Evolutionary conservation across 2,888 invertebrate species (phyloP), one percentile per base, ranked within the genome.

Genomic region (Agrotis segetum): DNA sequence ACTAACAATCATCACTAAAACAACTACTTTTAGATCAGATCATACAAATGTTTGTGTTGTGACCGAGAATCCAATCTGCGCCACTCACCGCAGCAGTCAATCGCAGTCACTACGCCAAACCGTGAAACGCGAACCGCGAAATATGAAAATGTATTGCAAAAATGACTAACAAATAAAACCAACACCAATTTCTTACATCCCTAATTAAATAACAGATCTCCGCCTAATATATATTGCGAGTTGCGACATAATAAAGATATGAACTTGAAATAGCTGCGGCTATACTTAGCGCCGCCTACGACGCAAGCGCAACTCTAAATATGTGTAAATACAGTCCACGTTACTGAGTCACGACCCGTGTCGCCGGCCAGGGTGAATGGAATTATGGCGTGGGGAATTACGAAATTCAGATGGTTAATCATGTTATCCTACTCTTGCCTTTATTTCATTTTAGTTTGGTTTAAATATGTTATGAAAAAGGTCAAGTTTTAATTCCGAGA

Each of bases 211-310:
- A 53, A 40, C 21, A 29, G 50, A 75, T 50, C 61, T 46, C 19
- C 13, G 16, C n/a, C 46, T 24, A n/a, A 71, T 65, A 73, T 64
- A 77, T 71, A n/a, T n/a, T n/a, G n/a, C n/a, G n/a, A n/a, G 65
- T 60, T 44, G 75, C 83, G 77, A 79, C 84, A 84, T 82, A 86
- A 84, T 88, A 86, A 87, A 85, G 87, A 87, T 83, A 85, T 91
- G 92, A 92, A 92, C 93, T 92, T 93, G 92, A 92, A 93, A 92
- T 92, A 91, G 87, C 83, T 88, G 77, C 44, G 59, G 58, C 72
- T 91, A 91, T 87, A 88, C 85, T 85, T 91, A 90, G 88, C 77
- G 61, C 86, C 90, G 70, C 91, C 91, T 87, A 91, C 92, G 77
- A 49, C 72, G 70, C 75, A 77, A 44, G 55, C 73, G 58, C 73